Evolutionary conservation across 2,113 vertebrate genomes (phyloP), one percentile per base, ranked within the genome.

Genomic region (Nothoprocta pentlandii): DNA sequence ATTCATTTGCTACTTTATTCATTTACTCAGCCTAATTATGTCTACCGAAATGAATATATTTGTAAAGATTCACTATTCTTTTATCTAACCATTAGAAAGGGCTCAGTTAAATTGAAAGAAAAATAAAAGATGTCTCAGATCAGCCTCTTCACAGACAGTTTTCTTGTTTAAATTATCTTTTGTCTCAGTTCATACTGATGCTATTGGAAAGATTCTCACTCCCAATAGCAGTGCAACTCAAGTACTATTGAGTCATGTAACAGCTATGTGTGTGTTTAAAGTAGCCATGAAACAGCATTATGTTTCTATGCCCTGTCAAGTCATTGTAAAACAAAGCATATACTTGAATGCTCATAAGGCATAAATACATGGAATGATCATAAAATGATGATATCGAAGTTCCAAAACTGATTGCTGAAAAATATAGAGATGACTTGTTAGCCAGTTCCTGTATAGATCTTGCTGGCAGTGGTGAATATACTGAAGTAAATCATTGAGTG

Each of bases 1-100:
- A 96, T 94, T 90, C 73, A 86, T 93, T 95, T 94, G 56, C 73
- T 54, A 47, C 68, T 94, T 87, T 87, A 89, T 93, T 69, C 84
- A 80, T 91, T 90, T 94, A 67, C 81, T 89, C 39, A 90, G 41
- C 67, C 75, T 93, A 91, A 83, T 96, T 92, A 90, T 91, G 67
- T 46, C 70, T 92, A 46, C 92, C 92, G 87, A 92, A 93, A 81
- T 75, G 41, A 74, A 91, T 89, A 51, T 67, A 67, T 89, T 89
- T 88, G 56, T 92, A 63, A 88, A 89, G 87, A 89, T 90, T 70
- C 63, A 21, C 47, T 79, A n/a, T 69, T 90, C 51, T 91, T 89
- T 90, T 77, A 71, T 90, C 59, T 56, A 39, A 16, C 56, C 17
- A 87, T 93, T 95, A 90, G 54, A 85, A 83, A 39, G 75, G 23